phyloP scores from a whole-genome alignment of 2,797 vertebrate species.

The Synaphobranchus kaupii region DNA sequence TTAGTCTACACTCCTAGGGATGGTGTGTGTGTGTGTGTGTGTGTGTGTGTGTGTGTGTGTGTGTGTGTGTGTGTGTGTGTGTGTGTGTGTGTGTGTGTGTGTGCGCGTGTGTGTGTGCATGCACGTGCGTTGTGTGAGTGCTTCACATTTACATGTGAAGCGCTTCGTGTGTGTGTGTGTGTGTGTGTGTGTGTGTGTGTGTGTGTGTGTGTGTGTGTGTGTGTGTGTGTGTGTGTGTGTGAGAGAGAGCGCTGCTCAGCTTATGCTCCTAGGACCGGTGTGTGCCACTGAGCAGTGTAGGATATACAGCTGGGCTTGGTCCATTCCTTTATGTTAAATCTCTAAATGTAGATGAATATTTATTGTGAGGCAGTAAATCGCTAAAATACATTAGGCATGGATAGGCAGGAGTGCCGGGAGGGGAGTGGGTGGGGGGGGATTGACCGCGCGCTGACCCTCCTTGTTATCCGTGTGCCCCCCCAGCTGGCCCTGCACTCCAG shows the following conservation, averaged over 20 bases:
- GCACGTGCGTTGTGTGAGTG: neutral
- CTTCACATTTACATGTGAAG: too few species aligned
- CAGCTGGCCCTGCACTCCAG: slow-evolving; percentile 80
- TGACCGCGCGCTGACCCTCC: slow-evolving; percentile 17
- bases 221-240: too few species aligned
- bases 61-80: neutral
- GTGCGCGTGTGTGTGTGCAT: neutral
- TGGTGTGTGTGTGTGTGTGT: too few species aligned
- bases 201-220: too few species aligned
- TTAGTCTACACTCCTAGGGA: neutral
- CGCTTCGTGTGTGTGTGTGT: neutral
- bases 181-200: neutral
- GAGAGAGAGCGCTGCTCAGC: too few species aligned
- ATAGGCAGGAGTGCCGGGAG: slow-evolving; percentile 9
- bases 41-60: too few species aligned
- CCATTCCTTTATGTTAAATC: slow-evolving; percentile 14
- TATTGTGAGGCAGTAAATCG: slow-evolving; percentile 20
- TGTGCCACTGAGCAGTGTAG: neutral
- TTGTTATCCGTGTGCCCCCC: slow-evolving; percentile 19
- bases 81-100: neutral
- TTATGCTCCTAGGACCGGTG: neutral
- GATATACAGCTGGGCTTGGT: neutral
- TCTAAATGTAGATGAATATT: slow-evolving; percentile 25
- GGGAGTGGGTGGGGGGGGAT: slow-evolving; percentile 11
- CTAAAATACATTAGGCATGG: slow-evolving; percentile 18